These are phyloP conservation scores for Piprites chloris DNA, from an alignment of 2,113 vertebrate species.

Conservation along the genomic window DNA sequence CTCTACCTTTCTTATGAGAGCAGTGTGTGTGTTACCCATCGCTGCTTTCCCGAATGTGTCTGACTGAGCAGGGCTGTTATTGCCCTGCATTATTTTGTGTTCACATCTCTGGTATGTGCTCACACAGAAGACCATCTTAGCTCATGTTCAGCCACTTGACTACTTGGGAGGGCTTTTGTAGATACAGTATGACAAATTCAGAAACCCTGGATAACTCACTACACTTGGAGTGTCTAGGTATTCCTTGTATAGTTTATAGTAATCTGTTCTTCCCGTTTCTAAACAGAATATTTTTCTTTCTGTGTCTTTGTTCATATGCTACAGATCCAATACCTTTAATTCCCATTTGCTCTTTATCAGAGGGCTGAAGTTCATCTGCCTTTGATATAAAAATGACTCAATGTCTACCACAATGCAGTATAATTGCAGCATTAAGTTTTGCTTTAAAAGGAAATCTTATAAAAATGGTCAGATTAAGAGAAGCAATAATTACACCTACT, in stretches of 20 bases:
- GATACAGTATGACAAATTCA: neutral
- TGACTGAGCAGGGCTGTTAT: neutral
- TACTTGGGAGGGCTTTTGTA: neutral
- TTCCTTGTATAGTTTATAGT: neutral
- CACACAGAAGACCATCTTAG: neutral
- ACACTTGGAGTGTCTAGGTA: neutral
- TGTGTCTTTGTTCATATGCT: neutral
- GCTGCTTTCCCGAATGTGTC: neutral
- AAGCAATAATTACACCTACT: neutral
- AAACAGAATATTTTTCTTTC: neutral
- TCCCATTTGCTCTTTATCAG: neutral
- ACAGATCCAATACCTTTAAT: neutral
- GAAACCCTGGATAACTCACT: neutral
- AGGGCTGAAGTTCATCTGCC: neutral
- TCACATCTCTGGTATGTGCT: neutral
- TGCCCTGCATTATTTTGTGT: neutral
- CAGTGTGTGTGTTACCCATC: accelerated
- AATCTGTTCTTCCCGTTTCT: neutral
- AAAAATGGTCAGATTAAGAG: neutral
- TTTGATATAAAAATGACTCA: neutral
- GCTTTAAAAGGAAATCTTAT: neutral
- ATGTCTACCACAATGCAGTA: neutral
- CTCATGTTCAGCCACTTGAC: neutral
- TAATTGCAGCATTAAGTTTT: neutral
- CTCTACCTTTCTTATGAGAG: neutral